Evolutionary conservation across 1,140 invertebrate species (phyloP).

Genomic region (Anthonomus grandis): DNA sequence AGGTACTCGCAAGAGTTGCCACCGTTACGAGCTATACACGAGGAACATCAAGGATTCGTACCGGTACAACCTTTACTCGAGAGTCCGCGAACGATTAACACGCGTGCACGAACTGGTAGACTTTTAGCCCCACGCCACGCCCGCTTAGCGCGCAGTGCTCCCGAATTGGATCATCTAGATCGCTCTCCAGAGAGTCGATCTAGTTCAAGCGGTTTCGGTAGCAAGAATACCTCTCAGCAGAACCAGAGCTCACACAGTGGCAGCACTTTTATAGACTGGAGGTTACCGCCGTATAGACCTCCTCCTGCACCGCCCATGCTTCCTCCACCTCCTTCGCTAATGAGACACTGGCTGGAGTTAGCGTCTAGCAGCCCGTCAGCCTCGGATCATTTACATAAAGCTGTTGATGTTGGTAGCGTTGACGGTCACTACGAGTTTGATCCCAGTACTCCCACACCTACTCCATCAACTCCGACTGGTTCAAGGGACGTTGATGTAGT

Average conservation of each 20-base stretch:
- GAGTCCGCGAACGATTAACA: slow-evolving; percentile 46
- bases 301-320: slow-evolving; percentile 59
- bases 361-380: slow-evolving; percentile 54
- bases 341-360: slow-evolving; percentile 60
- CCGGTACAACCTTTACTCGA: slow-evolving; percentile 57
- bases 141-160: slow-evolving; percentile 61
- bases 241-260: slow-evolving; percentile 66
- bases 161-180: slow-evolving; percentile 63
- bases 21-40: slow-evolving; percentile 68
- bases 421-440: slow-evolving; percentile 96
- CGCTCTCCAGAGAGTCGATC: slow-evolving; percentile 83
- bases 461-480: slow-evolving; percentile 68
- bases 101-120: slow-evolving; percentile 53
- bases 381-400: slow-evolving; percentile 52
- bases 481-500: slow-evolving; percentile 55
- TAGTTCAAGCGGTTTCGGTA: slow-evolving; percentile 84
- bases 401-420: slow-evolving; percentile 78
- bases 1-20: slow-evolving; percentile 72
- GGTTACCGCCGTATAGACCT: slow-evolving; percentile 69
- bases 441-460: slow-evolving; percentile 68
- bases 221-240: slow-evolving; percentile 85
- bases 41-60: slow-evolving; percentile 61
- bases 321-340: slow-evolving; percentile 46
- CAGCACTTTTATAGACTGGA: slow-evolving; percentile 71
- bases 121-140: slow-evolving; percentile 61